A percentile compares a stretch with the other conserved stretches of the same genome.
phyloP scores from a whole-genome alignment of 1,140 invertebrate species.

The Drosophila novamexicana region DNA sequence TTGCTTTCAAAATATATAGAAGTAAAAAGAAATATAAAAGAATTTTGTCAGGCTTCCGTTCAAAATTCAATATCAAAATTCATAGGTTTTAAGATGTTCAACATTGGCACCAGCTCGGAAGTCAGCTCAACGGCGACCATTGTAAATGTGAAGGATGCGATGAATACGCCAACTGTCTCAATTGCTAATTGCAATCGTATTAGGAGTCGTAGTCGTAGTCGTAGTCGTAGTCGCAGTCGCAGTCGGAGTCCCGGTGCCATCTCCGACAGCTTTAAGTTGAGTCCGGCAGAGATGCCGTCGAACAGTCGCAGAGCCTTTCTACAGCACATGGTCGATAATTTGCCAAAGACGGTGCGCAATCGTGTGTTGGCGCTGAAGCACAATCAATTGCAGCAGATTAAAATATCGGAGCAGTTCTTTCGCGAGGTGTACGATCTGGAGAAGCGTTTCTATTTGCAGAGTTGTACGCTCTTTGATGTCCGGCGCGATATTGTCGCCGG shows the following conservation, averaged over 20 bases:
- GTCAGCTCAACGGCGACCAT: slow-evolving; percentile 31
- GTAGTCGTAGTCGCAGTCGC: slow-evolving; percentile 5
- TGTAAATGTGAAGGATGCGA: slow-evolving; percentile 3
- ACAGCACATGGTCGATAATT: slow-evolving; percentile 83
- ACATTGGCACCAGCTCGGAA: slow-evolving; percentile 16
- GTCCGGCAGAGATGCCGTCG: slow-evolving; percentile 56
- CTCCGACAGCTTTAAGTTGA: slow-evolving; percentile 25
- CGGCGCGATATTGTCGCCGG: slow-evolving; percentile 91
- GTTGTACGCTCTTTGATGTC: slow-evolving; percentile 92
- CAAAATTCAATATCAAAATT: slow-evolving; percentile 22
- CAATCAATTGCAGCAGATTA: slow-evolving; percentile 93
- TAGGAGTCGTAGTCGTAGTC: slow-evolving; percentile 8
- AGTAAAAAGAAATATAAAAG: background rate
- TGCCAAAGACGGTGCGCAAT: slow-evolving; percentile 91
- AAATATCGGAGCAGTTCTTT: slow-evolving; percentile 97
- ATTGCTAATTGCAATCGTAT: slow-evolving; percentile 2
- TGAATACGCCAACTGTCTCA: background rate
- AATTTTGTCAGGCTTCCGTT: slow-evolving; percentile 1
- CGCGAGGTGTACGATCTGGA: slow-evolving; percentile 97
- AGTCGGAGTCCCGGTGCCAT: slow-evolving; percentile 22
- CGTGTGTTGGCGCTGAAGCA: slow-evolving; percentile 96
- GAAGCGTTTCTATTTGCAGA: slow-evolving; percentile 94
- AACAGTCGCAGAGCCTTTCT: slow-evolving; percentile 56
- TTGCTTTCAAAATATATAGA: slow-evolving; percentile 6
- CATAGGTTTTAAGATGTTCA: slow-evolving; percentile 23